These are phyloP conservation scores for Brachycybe producta DNA, from an alignment of 2,888 invertebrate species.

Conservation along the genomic window DNA sequence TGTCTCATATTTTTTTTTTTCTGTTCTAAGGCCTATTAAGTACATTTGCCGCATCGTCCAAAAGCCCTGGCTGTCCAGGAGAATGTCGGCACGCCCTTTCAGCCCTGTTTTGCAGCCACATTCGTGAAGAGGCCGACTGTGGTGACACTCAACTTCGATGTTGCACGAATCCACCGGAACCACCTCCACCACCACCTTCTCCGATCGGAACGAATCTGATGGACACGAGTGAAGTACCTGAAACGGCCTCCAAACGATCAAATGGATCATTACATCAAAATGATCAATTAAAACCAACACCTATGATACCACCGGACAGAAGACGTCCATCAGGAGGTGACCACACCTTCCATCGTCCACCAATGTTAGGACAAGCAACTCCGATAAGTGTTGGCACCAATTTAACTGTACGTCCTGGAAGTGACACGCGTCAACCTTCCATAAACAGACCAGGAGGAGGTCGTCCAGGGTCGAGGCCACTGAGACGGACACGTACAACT, in stretches of 20 bases:
- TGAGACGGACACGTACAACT: too few species aligned
- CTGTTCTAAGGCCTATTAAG: conserved; percentile 56
- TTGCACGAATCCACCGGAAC: conserved; percentile 22
- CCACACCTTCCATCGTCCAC: conserved; percentile 10
- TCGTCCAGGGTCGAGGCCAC: neutral
- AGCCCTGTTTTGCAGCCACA: conserved; percentile 71
- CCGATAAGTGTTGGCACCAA: conserved; percentile 18
- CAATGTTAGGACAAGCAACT: conserved; percentile 4
- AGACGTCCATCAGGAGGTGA: neutral
- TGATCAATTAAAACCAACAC: too few species aligned
- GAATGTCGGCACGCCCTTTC: conserved; percentile 75
- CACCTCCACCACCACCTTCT: conserved; percentile 1
- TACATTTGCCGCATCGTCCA: conserved; percentile 69
- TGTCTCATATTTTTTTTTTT: neutral
- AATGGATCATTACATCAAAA: too few species aligned
- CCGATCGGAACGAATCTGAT: too few species aligned
- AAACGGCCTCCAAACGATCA: too few species aligned
- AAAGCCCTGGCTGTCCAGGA: conserved; percentile 66
- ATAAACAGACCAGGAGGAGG: neutral
- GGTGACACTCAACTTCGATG: conserved; percentile 25
- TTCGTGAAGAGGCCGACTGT: conserved; percentile 33
- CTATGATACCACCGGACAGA: neutral
- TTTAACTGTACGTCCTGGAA: conserved; percentile 17
- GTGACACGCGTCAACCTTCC: neutral
- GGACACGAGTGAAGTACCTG: too few species aligned